These are phyloP conservation scores for Spisula subtruncata DNA, from an alignment of 2,888 invertebrate genomes.

Conservation along the genomic window DNA sequence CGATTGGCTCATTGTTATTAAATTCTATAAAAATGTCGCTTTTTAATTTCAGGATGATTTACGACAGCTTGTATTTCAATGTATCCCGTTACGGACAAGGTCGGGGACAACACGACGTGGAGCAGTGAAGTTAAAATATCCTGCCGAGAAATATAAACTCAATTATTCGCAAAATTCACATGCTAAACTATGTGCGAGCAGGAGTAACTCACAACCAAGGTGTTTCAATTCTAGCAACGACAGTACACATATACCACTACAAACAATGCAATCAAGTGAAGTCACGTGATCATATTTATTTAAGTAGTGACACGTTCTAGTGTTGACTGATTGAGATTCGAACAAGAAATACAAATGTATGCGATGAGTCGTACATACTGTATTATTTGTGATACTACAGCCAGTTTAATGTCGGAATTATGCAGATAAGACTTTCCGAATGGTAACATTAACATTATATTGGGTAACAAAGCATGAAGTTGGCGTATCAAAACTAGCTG, in stretches of 20 bases:
- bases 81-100: conserved; percentile 48
- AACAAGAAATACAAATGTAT: too few species aligned
- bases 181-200: background rate
- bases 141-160: conserved; percentile 42
- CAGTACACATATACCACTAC: background rate
- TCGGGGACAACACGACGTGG: conserved; percentile 61
- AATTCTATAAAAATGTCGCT: background rate
- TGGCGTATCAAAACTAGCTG: too few species aligned
- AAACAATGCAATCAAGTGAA: background rate
- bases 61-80: conserved; percentile 63
- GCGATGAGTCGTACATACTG: background rate
- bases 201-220: background rate
- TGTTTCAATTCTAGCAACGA: background rate
- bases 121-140: conserved; percentile 59
- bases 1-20: background rate
- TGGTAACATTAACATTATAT: background rate
- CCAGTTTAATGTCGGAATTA: background rate
- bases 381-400: background rate
- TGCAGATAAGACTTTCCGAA: background rate
- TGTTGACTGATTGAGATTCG: background rate
- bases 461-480: too few species aligned
- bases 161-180: background rate
- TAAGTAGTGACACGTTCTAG: background rate
- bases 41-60: conserved; percentile 70
- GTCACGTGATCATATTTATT: background rate